Evolutionary conservation across 1,140 invertebrate species (phyloP).

Genomic region (Fragariocoptes setiger): DNA sequence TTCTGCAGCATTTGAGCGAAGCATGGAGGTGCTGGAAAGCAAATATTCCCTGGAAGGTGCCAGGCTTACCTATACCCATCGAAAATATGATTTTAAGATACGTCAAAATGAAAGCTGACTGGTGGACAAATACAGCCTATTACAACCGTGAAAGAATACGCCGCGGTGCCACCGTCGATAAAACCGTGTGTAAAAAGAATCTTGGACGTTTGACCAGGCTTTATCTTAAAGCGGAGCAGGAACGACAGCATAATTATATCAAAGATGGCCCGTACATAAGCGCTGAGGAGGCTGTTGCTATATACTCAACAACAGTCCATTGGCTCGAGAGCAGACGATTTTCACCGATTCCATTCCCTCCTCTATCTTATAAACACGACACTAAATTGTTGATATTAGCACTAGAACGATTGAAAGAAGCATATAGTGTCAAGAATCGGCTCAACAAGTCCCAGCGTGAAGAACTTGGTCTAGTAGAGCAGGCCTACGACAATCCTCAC

Average conservation of each 20-base stretch:
- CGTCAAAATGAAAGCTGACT: slow-evolving; percentile 99
- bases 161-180: slow-evolving; percentile 76
- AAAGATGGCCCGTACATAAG: slow-evolving; percentile 98
- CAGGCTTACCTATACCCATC: slow-evolving; percentile 87
- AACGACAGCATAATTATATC: slow-evolving; percentile 92
- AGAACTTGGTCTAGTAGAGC: slow-evolving; percentile 90
- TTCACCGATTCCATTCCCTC: slow-evolving; percentile 94
- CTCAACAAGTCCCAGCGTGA: slow-evolving; percentile 95
- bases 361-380: slow-evolving; percentile 94
- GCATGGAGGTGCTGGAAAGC: slow-evolving; percentile 99
- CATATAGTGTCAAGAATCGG: slow-evolving; percentile 87
- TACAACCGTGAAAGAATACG: slow-evolving; percentile 90
- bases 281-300: slow-evolving; percentile 94
- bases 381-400: slow-evolving; percentile 90
- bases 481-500: slow-evolving; percentile 98
- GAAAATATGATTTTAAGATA: slow-evolving; percentile 99
- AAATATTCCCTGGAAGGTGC: slow-evolving; percentile 98
- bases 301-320: slow-evolving; percentile 96
- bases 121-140: slow-evolving; percentile 99
- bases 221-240: slow-evolving; percentile 94
- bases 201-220: slow-evolving; percentile 74
- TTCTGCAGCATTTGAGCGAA: slow-evolving; percentile 90
- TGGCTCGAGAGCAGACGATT: slow-evolving; percentile 93
- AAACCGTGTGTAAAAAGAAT: slow-evolving; percentile 99
- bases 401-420: slow-evolving; percentile 83